phyloP scores from a whole-genome alignment of 2,888 invertebrate species.

The Idaea straminata region DNA sequence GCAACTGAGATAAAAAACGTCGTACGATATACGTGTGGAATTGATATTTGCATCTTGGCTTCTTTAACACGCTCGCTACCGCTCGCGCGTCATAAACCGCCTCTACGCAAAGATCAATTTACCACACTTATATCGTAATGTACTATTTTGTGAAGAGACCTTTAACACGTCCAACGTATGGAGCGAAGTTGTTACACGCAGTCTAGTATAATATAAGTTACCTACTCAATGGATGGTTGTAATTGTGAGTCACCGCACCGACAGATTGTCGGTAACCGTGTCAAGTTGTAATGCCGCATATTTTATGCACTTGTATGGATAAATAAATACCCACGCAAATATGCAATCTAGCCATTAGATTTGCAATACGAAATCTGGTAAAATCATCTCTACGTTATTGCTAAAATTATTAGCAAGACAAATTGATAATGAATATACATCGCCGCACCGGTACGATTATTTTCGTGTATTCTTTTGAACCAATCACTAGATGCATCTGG shows the following conservation, averaged over 20 bases:
- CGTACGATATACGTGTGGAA: too few species aligned
- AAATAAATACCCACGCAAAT: background rate
- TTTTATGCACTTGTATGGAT: background rate
- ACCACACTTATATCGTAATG: too few species aligned
- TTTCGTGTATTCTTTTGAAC: background rate
- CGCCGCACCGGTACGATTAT: background rate
- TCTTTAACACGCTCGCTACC: too few species aligned
- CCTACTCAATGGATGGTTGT: background rate
- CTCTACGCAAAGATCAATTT: too few species aligned
- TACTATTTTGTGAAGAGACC: too few species aligned
- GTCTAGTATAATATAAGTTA: too few species aligned
- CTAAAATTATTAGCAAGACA: background rate
- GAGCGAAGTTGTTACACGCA: too few species aligned
- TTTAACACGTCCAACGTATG: too few species aligned
- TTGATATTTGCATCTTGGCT: too few species aligned
- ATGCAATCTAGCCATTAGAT: background rate
- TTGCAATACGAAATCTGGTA: background rate
- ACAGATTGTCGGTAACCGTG: conserved; percentile 30
- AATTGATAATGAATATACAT: background rate
- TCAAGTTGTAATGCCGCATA: conserved; percentile 26
- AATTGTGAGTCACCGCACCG: conserved; percentile 2
- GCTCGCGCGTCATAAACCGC: too few species aligned
- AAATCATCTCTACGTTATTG: background rate
- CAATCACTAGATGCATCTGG: background rate
- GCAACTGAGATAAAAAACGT: too few species aligned